These are phyloP conservation scores for Lepetodrilus schrolli DNA, from an alignment of 2,888 invertebrate species.

Conservation along the genomic window DNA sequence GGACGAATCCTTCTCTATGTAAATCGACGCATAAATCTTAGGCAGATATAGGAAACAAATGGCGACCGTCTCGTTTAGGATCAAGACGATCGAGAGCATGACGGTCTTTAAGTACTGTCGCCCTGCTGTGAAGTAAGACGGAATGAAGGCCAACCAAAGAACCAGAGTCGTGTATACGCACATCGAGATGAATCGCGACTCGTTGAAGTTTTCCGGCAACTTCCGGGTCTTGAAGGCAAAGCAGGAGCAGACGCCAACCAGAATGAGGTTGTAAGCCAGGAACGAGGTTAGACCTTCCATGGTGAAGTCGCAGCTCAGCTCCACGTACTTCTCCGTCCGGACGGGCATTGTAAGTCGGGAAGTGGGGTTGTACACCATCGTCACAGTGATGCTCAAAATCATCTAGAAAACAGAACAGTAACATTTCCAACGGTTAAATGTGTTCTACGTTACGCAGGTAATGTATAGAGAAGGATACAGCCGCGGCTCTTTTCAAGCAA, in stretches of 20 bases:
- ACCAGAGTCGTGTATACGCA: conserved; percentile 66
- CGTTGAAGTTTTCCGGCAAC: conserved; percentile 69
- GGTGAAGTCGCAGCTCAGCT: conserved; percentile 55
- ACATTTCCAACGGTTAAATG: not conserved
- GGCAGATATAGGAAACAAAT: conserved; percentile 49
- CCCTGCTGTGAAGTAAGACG: conserved; percentile 58
- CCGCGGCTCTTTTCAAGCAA: too few species aligned
- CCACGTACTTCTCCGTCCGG: conserved; percentile 48
- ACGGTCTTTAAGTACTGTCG: conserved; percentile 41
- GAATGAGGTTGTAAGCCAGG: conserved; percentile 59
- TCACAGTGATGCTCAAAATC: not conserved
- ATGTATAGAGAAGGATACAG: too few species aligned
- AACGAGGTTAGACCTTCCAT: conserved; percentile 50
- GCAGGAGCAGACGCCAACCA: conserved; percentile 57
- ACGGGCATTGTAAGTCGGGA: conserved; percentile 45
- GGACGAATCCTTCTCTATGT: not conserved
- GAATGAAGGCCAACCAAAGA: conserved; percentile 64
- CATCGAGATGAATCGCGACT: conserved; percentile 64
- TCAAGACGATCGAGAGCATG: conserved; percentile 44
- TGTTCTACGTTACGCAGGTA: too few species aligned
- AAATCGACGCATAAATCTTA: conserved; percentile 48
- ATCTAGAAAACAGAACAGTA: conserved; percentile 27
- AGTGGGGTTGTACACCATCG: conserved; percentile 3
- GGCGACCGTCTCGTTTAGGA: conserved; percentile 49
- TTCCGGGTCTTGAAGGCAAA: conserved; percentile 68